Evolutionary conservation across 2,113 vertebrate species (phyloP).

Genomic region (Dasyurus viverrinus): DNA sequence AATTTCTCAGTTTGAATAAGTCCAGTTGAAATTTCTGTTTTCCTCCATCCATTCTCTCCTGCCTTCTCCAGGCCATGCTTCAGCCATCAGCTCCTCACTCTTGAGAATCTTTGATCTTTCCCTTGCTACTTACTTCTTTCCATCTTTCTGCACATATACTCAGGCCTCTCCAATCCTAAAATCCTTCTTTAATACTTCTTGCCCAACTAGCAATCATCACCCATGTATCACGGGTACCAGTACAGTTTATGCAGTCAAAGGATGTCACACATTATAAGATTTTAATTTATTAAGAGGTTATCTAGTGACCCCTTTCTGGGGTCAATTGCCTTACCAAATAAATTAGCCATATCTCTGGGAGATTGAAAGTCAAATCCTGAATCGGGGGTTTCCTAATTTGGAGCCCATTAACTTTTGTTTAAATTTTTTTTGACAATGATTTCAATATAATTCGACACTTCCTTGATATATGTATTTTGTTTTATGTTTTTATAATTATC

Average conservation of each 20-base stretch:
- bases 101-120: neutral
- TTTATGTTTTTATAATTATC: neutral
- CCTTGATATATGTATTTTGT: neutral
- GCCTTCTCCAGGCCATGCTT: neutral
- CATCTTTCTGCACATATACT: neutral
- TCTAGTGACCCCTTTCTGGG: neutral
- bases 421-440: neutral
- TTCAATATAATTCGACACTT: neutral
- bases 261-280: neutral
- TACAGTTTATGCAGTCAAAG: neutral
- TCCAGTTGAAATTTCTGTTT: neutral
- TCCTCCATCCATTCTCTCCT: neutral
- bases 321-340: neutral
- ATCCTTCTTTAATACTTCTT: neutral
- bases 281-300: neutral
- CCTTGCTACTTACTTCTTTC: neutral
- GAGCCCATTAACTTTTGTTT: neutral
- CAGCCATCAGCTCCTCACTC: neutral
- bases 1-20: neutral
- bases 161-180: neutral
- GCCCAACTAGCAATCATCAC: neutral
- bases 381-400: neutral
- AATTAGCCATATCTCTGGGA: neutral
- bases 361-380: neutral
- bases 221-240: neutral